These are phyloP conservation scores for Orycteropus afer DNA, from an alignment of 2,113 vertebrate genomes.

Conservation along the genomic window DNA sequence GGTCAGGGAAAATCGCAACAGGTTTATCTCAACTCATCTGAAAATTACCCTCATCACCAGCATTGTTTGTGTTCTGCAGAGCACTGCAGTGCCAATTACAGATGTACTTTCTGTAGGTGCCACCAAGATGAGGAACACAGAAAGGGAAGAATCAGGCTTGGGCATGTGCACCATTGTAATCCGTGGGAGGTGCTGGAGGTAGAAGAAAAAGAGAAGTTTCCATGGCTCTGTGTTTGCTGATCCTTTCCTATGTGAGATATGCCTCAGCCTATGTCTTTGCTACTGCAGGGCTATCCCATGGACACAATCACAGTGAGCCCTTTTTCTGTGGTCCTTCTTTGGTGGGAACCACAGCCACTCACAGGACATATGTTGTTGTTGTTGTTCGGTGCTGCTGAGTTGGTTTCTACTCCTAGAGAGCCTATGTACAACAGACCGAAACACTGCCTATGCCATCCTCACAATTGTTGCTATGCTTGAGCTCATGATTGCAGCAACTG, in stretches of 20 bases:
- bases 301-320: not conserved
- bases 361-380: no score
- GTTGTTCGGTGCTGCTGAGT: no score
- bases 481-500: no score
- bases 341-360: not conserved
- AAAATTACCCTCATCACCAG: slow-evolving; percentile 57
- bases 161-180: fast-evolving
- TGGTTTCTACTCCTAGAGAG: no score
- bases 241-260: not conserved
- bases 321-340: not conserved
- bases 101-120: slow-evolving; percentile 19
- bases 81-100: not conserved
- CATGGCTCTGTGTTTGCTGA: no score
- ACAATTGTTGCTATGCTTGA: no score
- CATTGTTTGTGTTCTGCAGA: slow-evolving; percentile 34
- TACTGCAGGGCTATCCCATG: not conserved
- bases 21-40: slow-evolving; percentile 56
- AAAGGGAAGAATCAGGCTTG: not conserved
- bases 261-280: not conserved
- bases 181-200: not conserved
- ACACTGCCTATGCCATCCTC: no score
- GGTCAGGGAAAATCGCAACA: slow-evolving; percentile 42
- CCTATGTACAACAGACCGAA: no score
- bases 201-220: not conserved
- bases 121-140: not conserved